Conservation (phyloP, 2,797 vertebrate species). For the Notolabrus celidotus region DNA sequence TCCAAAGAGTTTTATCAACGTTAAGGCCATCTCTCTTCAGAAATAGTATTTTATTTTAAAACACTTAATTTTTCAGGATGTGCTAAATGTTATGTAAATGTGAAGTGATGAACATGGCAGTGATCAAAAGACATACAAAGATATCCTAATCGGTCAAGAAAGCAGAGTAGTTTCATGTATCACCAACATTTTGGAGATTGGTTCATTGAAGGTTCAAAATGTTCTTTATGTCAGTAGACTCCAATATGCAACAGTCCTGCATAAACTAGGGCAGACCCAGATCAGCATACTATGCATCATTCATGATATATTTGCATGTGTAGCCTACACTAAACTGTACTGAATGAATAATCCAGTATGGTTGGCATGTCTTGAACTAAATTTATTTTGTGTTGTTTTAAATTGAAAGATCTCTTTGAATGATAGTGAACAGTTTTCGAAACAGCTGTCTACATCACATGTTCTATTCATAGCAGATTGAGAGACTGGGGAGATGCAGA, state of each 20-base stretch:
- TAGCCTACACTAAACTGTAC: conserved; percentile 5
- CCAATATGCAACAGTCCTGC: conserved; percentile 8
- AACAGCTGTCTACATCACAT: background rate
- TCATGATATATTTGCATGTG: conserved; percentile 45
- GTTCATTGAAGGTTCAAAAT: background rate
- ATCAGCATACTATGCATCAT: conserved; percentile 39
- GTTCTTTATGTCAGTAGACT: conserved; percentile 1
- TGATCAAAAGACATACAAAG: too few relatives aligned
- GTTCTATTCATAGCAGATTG: background rate
- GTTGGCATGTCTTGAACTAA: background rate
- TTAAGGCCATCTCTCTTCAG: background rate
- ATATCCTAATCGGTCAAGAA: too few relatives aligned
- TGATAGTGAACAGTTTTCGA: background rate
- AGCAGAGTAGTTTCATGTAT: too few relatives aligned
- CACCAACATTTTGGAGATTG: background rate
- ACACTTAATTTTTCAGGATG: too few relatives aligned
- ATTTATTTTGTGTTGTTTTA: conserved; percentile 16
- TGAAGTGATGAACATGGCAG: background rate
- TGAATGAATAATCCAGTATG: conserved; percentile 32
- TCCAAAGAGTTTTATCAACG: background rate
- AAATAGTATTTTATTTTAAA: too few relatives aligned
- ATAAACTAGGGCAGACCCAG: background rate
- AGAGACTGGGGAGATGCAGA: background rate
- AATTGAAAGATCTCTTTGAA: conserved; percentile 12
- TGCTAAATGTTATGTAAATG: background rate